Base-by-base conservation (phyloP, 2,888 invertebrate genomes). In the Sarcophaga subvicina region DNA sequence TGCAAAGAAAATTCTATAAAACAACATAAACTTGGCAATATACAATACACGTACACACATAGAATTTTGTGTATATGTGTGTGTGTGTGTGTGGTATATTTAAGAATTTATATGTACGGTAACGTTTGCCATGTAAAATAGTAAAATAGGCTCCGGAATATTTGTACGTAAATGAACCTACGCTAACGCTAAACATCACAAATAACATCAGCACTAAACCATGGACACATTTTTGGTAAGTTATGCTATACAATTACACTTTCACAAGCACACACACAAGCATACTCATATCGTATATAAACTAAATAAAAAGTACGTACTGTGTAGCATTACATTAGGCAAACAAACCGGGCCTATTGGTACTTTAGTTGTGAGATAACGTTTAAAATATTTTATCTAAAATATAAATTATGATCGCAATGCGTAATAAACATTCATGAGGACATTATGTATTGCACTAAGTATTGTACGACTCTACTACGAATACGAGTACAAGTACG, bases 321-420 rank as follows among this genome's bases (percentile, higher is more conserved):
- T 66, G 14, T 66, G 27, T 76, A 27, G 27, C 49, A 76, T 49
- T 37, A 11, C 47, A 37, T 49, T 49, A 20, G 64, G 49, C 70
- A 60, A 69, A 59, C 62, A 81, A 37, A 54, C 54, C 54, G 76
- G 76, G 69, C 81, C 81, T 76, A 81, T 76, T 81, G 76, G 81
- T 81, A 76, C 76, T 81, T 76, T 62, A 75, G 81, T 81, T 70
- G 63, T 70, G 69, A 81, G 81, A 81, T 81, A 81, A 81, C 81
- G 69, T 75, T 81, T 81, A 81, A 81, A 81, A 81, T 81, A 81
- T 70, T 76, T 81, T 81, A 70, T 76, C 81, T 76, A 76, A 81
- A 81, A 81, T 81, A 81, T 81, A 81, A 81, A 81, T 81, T 81
- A 81, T 81, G 81, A 76, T 70, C 75, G 63, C 70, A 81, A 81